Base-by-base conservation (phyloP, 2,797 vertebrate species). In the Catostomus latipinnis region DNA sequence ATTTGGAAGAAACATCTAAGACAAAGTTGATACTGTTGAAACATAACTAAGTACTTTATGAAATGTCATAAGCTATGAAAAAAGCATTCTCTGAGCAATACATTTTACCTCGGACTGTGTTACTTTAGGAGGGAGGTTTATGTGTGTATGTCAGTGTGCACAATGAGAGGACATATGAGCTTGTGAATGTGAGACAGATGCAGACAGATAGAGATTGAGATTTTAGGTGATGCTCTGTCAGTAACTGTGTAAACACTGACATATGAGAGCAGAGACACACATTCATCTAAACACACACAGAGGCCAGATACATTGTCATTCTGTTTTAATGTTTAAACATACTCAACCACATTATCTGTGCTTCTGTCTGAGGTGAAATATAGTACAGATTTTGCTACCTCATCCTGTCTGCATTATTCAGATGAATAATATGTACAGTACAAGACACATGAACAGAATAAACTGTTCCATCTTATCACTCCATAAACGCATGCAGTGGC, bases 211-310 rank as follows among this genome's bases (percentile, higher is more conserved):
- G 22, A 22, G 22, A 22, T 22, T 22, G 22, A 22, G 22, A 22
- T 22, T 22, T 91, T 87, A 91, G 92, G 90, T 92, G 89, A 89
- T 88, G 89, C 81, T 80, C 86, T 91, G 88, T 89, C 88, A 90
- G 84, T 91, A 93, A 93, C 92, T 22, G 22, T 22, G 22, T 22
- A 22, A 22, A 22, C 22, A 91, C 89, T 93, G 91, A 94, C 91
- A 88, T 90, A 91, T 75, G 90, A 91, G 90, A 70, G 16, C 85
- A 81, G 88, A 87, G 87, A 88, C 82, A 87, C 90, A 88, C 86
- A 84, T 66, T 66, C n/a, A 66, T 66, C 45, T 48, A 14, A 45
- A 46, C 9, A 22, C 45, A 10, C 14, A 5, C n/a, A 14, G 43
- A 22, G 22, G 45, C 6, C 43, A 13, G 14, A 5, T 10, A 2